Conservation (phyloP, 2,888 invertebrate genomes). For the Cantharis nigra region DNA sequence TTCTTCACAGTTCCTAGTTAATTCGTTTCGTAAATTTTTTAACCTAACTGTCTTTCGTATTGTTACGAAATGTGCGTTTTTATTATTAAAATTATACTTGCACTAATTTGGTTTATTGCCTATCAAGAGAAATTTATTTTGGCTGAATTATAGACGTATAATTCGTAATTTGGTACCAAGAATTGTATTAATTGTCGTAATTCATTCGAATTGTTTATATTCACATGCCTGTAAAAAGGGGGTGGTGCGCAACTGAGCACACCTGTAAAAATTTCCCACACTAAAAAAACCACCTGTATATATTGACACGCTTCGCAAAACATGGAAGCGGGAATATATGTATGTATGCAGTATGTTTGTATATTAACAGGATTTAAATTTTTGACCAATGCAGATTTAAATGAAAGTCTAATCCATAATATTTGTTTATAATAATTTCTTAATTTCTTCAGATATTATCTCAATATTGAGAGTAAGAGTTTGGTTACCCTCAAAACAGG, state of each 20-base stretch:
- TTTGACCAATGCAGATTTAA: neutral
- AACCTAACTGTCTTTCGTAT: neutral
- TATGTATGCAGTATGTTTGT: neutral
- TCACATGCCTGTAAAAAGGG: conserved; percentile 14
- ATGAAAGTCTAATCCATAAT: too few species aligned
- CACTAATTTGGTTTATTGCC: neutral
- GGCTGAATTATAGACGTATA: neutral
- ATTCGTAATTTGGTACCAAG: neutral
- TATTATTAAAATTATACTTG: neutral
- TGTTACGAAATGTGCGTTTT: neutral
- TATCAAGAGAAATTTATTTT: neutral
- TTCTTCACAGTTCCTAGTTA: conserved; percentile 8
- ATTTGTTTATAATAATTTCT: too few species aligned
- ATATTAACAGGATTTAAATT: neutral
- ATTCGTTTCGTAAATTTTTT: conserved; percentile 20
- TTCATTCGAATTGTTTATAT: conserved; percentile 17
- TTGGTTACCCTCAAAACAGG: neutral
- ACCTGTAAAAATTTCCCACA: conserved; percentile 44
- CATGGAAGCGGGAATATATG: conserved; percentile 11
- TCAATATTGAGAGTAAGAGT: neutral
- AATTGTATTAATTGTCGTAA: conserved; percentile 3
- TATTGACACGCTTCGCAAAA: conserved; percentile 39
- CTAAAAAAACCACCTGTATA: conserved; percentile 40
- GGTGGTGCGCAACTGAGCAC: conserved; percentile 30
- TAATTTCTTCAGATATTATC: neutral